phyloP scores from a whole-genome alignment of 2,113 vertebrate genomes.

The Pelmatolapia mariae region DNA sequence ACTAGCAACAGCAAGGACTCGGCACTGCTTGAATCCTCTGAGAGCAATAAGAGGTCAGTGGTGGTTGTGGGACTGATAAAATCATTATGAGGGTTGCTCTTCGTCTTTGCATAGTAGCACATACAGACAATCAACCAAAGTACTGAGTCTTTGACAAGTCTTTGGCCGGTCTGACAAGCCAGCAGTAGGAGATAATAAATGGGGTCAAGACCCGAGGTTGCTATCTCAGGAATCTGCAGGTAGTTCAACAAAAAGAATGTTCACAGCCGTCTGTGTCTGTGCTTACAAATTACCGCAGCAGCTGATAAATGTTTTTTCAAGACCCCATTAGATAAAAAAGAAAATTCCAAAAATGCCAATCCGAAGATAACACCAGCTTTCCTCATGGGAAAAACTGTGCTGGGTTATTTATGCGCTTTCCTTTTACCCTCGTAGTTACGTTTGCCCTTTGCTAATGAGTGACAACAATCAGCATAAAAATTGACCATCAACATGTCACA shows the following conservation, averaged over 20 bases:
- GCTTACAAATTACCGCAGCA: not conserved
- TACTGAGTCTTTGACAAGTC: not conserved
- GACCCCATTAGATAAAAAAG: not conserved
- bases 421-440: not conserved
- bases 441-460: not conserved
- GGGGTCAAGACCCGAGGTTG: not conserved
- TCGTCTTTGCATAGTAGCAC: not conserved
- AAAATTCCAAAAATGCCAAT: not conserved
- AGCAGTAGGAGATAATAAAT: not conserved
- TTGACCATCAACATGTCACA: not conserved
- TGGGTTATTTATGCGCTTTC: not conserved
- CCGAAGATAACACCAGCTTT: not conserved
- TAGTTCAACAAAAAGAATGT: not conserved
- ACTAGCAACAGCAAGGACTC: slow-evolving; percentile 83
- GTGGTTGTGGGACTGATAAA: not conserved
- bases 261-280: not conserved
- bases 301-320: not conserved
- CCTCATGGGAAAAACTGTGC: not conserved
- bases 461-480: not conserved
- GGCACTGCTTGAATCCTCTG: slow-evolving; percentile 74
- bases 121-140: not conserved
- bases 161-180: not conserved
- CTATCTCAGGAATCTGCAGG: not conserved
- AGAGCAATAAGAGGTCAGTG: slow-evolving; percentile 79
- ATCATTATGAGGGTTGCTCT: not conserved